These are phyloP conservation scores for Limnephilus rhombicus DNA, from an alignment of 2,888 invertebrate species.

Conservation along the genomic window DNA sequence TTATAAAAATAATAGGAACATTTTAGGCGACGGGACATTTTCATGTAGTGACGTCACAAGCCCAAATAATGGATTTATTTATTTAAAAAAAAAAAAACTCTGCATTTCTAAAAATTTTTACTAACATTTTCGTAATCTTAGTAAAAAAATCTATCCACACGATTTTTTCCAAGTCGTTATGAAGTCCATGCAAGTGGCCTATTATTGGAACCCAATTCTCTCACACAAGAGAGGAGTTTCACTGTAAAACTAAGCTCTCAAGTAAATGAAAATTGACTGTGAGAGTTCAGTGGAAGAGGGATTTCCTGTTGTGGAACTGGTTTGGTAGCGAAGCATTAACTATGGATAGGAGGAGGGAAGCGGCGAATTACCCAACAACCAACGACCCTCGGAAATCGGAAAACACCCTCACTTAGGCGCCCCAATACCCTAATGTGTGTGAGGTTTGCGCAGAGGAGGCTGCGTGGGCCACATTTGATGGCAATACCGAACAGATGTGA, in stretches of 20 bases:
- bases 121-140: too few species aligned
- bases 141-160: too few species aligned
- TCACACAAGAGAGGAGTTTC: background rate
- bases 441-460: background rate
- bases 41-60: too few species aligned
- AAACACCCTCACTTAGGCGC: background rate
- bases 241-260: background rate
- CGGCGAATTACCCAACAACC: background rate
- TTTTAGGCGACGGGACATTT: too few species aligned
- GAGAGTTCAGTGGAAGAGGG: background rate
- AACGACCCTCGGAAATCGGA: background rate
- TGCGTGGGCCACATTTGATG: background rate
- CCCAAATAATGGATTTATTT: too few species aligned
- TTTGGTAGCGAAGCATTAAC: background rate
- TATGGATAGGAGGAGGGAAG: constrained; percentile 1
- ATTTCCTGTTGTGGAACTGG: background rate
- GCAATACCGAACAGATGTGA: background rate
- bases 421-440: background rate
- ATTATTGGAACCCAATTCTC: too few species aligned
- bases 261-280: background rate
- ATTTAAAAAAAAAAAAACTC: too few species aligned
- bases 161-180: too few species aligned
- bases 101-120: too few species aligned
- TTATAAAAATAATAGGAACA: too few species aligned
- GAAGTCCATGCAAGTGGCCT: too few species aligned